Evolutionary conservation across 2,797 vertebrate species (phyloP).

Genomic region (Stomatorhinus walkeri): DNA sequence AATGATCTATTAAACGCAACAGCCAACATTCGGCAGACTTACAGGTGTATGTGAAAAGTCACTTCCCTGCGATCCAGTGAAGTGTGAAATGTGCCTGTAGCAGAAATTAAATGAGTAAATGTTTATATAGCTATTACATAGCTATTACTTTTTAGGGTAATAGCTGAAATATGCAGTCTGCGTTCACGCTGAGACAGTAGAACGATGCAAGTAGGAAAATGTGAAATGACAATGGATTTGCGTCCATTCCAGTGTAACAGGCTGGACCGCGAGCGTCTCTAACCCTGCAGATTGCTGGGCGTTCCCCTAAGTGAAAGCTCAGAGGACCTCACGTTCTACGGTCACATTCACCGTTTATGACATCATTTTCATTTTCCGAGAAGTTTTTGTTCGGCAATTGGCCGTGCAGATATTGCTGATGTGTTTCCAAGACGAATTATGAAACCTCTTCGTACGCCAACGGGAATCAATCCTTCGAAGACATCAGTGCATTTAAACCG

Average conservation of each 20-base stretch:
- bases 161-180: not conserved
- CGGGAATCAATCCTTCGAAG: not conserved
- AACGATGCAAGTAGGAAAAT: not conserved
- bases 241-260: not conserved
- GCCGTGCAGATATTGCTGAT: not conserved
- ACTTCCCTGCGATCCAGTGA: not conserved
- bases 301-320: not conserved
- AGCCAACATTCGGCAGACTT: not conserved
- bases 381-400: not conserved
- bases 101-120: not conserved
- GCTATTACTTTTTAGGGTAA: not conserved
- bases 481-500: not conserved
- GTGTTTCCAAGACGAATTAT: not conserved
- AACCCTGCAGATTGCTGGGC: not conserved
- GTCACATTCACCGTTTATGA: not conserved
- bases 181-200: not conserved
- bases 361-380: not conserved
- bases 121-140: not conserved
- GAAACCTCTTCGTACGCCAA: not conserved
- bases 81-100: not conserved
- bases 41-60: not conserved
- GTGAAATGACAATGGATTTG: not conserved
- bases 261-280: not conserved
- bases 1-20: not conserved
- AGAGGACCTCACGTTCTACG: not conserved